Conservation (phyloP, 1,140 invertebrate species). For the Trichonephila clavipes region DNA sequence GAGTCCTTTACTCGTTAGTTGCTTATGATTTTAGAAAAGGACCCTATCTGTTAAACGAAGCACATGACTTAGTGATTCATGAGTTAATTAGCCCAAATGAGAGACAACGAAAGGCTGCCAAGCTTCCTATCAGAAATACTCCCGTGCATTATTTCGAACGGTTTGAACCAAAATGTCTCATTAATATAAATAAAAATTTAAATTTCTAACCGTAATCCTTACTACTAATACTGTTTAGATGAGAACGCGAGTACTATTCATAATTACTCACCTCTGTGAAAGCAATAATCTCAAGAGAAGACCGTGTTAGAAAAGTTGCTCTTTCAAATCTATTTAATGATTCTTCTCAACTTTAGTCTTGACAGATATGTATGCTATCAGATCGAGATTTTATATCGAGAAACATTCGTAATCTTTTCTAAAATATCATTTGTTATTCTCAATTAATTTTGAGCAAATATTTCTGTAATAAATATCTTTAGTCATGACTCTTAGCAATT, state of each 20-base stretch:
- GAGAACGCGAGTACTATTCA: background rate
- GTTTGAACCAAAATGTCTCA: background rate
- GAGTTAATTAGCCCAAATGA: background rate
- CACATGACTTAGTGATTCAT: background rate
- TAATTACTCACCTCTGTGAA: background rate
- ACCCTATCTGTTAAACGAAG: background rate
- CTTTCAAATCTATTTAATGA: background rate
- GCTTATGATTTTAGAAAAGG: background rate
- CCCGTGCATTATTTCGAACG: background rate
- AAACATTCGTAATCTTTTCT: background rate
- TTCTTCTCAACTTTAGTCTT: background rate
- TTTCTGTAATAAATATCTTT: too few species aligned
- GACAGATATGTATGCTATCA: background rate
- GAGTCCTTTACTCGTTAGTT: background rate
- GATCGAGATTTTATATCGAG: background rate
- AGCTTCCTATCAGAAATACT: background rate
- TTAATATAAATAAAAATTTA: background rate
- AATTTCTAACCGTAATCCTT: background rate
- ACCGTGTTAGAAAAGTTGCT: background rate
- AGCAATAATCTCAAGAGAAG: background rate
- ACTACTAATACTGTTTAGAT: background rate
- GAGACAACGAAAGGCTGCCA: background rate
- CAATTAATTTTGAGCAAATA: too few species aligned
- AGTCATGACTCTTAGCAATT: too few species aligned
- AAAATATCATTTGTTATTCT: too few species aligned